phyloP scores from a whole-genome alignment of 2,113 vertebrate genomes.

The Polypterus senegalus region DNA sequence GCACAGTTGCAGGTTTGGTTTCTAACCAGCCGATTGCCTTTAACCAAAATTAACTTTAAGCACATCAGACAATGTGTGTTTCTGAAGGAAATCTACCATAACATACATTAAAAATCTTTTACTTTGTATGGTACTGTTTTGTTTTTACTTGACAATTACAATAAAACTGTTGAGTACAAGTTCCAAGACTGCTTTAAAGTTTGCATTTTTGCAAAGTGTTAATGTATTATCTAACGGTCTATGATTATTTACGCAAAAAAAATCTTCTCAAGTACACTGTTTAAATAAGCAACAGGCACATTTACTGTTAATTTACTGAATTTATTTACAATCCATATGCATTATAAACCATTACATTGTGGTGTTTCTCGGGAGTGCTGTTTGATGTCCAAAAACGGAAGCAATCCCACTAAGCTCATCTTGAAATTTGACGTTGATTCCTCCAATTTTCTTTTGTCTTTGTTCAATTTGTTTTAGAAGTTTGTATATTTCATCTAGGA shows the following conservation, averaged over 20 bases:
- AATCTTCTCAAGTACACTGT: not conserved
- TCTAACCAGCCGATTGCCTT: no score
- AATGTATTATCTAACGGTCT: not conserved
- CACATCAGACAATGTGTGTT: no score
- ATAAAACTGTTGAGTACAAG: no score
- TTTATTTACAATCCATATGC: not conserved
- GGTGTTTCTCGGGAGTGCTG: not conserved
- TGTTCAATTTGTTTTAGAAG: slow-evolving; percentile 22
- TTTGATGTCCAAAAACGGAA: slow-evolving; percentile 19
- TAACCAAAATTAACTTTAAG: no score
- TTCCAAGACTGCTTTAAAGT: not conserved
- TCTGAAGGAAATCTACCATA: no score
- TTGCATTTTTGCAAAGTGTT: not conserved
- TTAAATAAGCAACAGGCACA: slow-evolving; percentile 4
- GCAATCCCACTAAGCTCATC: slow-evolving; percentile 24
- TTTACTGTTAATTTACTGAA: not conserved
- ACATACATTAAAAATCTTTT: no score
- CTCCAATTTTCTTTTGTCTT: slow-evolving; percentile 26
- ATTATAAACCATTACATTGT: not conserved
- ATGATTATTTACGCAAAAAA: not conserved
- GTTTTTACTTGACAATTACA: no score
- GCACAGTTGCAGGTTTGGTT: no score
- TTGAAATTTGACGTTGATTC: slow-evolving; percentile 28
- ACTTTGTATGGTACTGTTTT: no score
- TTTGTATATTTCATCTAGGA: slow-evolving; percentile 21